Percentiles rank a stretch among this genome's conserved stretches.
phyloP scores from a whole-genome alignment of 1,140 invertebrate species.

The Patella vulgata region DNA sequence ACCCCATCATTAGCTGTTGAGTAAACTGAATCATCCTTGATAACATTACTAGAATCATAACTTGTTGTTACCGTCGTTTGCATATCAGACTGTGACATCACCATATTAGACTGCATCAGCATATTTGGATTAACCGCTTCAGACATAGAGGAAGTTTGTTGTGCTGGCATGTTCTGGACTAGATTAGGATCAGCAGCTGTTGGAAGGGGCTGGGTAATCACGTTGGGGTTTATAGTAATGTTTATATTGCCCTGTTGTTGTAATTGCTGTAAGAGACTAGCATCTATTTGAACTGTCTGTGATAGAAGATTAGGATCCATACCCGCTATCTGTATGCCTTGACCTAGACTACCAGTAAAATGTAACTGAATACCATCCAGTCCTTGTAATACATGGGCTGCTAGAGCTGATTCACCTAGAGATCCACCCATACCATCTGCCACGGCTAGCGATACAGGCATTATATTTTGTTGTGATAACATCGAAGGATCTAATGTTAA shows the following conservation, averaged over 20 bases:
- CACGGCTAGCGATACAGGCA: slow-evolving; percentile 59
- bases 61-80: slow-evolving; percentile 20
- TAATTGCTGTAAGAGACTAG: slow-evolving; percentile 66
- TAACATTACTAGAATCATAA: slow-evolving; percentile 12
- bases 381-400: slow-evolving; percentile 51
- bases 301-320: slow-evolving; percentile 63
- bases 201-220: slow-evolving; percentile 31
- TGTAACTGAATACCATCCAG: slow-evolving; percentile 65
- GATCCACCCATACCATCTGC: slow-evolving; percentile 29
- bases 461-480: slow-evolving; percentile 44
- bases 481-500: slow-evolving; percentile 58
- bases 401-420: slow-evolving; percentile 38
- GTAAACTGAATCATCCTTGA: slow-evolving; percentile 1
- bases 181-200: slow-evolving; percentile 45
- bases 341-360: slow-evolving; percentile 59
- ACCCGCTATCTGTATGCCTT: slow-evolving; percentile 65
- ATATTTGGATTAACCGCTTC: slow-evolving; percentile 55
- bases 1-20: no score
- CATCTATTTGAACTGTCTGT: slow-evolving; percentile 68
- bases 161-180: slow-evolving; percentile 30
- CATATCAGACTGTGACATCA: slow-evolving; percentile 22
- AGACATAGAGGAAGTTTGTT: slow-evolving; percentile 31
- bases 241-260: slow-evolving; percentile 67
- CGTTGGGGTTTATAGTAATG: slow-evolving; percentile 61
- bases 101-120: slow-evolving; percentile 52